Conservation (phyloP, 1,140 invertebrate species). For the Heliconius himera region DNA sequence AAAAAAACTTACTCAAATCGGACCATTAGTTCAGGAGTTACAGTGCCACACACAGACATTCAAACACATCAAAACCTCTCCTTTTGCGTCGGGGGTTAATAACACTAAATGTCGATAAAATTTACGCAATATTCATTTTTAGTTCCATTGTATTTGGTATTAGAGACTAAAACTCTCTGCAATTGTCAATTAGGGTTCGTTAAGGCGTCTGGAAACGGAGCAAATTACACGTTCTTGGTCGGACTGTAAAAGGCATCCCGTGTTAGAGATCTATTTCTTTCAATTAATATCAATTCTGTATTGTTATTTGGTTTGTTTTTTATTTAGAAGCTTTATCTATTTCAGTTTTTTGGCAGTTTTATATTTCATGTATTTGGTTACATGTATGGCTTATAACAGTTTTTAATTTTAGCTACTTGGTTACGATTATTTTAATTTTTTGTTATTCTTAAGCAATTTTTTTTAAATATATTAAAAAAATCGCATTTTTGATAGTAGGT, state of each 20-base stretch:
- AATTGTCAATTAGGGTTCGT: conserved; percentile 46
- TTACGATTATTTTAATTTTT: too few species aligned
- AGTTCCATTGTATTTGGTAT: neutral
- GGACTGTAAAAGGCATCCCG: conserved; percentile 18
- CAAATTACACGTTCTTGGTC: conserved; percentile 13
- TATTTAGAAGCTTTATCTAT: neutral
- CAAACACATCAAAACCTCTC: too few species aligned
- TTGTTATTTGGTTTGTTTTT: neutral
- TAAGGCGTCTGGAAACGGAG: conserved; percentile 39
- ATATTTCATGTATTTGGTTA: neutral
- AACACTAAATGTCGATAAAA: neutral
- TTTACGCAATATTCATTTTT: neutral
- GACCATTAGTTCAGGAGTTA: too few species aligned
- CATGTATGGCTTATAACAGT: too few species aligned
- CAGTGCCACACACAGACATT: too few species aligned
- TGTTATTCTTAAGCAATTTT: too few species aligned
- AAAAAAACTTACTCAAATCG: too few species aligned
- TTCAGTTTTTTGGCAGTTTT: neutral
- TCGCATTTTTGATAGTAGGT: too few species aligned
- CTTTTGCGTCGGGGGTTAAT: too few species aligned
- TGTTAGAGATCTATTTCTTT: conserved; percentile 16
- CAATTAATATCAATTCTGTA: neutral
- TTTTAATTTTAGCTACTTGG: too few species aligned
- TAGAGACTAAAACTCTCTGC: conserved; percentile 8
- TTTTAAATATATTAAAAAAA: too few species aligned